phyloP scores from a whole-genome alignment of 2,797 vertebrate species.

The Myotis myotis region DNA sequence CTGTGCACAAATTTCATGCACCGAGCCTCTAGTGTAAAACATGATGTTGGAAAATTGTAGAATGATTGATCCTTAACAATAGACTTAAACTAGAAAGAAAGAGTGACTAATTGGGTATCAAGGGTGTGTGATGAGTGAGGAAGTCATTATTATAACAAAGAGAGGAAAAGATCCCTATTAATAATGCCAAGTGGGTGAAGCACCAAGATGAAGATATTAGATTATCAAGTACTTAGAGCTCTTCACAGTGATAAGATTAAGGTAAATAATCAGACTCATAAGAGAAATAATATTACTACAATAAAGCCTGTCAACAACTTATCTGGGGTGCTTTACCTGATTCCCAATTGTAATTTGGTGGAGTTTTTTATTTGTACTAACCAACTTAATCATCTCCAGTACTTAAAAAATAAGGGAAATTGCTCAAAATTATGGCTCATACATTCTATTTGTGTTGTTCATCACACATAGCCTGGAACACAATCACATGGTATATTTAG shows the following conservation, averaged over 20 bases:
- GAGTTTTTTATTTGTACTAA: not conserved
- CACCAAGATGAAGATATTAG: not conserved
- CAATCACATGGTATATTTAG: not conserved
- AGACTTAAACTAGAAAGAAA: not conserved
- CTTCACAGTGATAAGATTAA: not conserved
- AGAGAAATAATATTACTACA: conserved; percentile 14
- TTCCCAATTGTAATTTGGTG: not conserved
- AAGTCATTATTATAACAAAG: not conserved
- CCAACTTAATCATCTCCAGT: not conserved
- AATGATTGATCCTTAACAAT: not conserved
- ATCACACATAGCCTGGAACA: not conserved
- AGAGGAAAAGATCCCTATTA: not conserved
- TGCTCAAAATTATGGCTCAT: not conserved
- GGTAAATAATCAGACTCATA: not conserved
- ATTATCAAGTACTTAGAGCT: not conserved
- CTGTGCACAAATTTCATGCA: no score
- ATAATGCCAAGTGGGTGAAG: not conserved
- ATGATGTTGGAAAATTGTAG: not conserved
- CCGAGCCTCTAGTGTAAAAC: not conserved
- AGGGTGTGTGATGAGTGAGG: not conserved
- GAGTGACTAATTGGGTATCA: not conserved
- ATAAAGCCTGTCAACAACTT: not conserved
- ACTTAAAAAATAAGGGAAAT: not conserved
- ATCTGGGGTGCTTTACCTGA: not conserved
- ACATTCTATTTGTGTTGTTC: not conserved